Conservation (phyloP, 2,113 vertebrate species). For the Copsychus sechellarum region DNA sequence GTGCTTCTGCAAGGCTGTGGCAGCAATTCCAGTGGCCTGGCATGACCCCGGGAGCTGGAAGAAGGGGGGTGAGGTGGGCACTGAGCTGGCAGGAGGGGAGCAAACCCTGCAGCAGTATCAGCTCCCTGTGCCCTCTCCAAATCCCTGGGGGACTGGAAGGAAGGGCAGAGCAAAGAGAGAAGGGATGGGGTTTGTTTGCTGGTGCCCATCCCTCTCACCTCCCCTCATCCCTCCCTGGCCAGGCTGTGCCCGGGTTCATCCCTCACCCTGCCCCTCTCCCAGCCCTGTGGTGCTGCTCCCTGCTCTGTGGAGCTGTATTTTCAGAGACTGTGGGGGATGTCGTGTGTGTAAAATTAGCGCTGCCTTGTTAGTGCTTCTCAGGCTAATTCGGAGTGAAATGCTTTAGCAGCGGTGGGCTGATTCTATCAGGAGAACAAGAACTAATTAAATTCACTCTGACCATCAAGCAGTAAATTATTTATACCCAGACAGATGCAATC, state of each 20-base stretch:
- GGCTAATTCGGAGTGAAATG: slow-evolving; percentile 84
- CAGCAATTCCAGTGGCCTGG: not conserved
- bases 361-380: slow-evolving; percentile 79
- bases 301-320: slow-evolving; percentile 27
- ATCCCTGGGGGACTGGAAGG: not conserved
- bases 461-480: slow-evolving; percentile 82
- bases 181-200: not conserved
- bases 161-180: not conserved
- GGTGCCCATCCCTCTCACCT: not conserved
- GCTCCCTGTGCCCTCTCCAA: not conserved
- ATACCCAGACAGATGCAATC: slow-evolving; percentile 79
- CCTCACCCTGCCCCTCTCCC: not conserved
- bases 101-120: not conserved
- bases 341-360: slow-evolving; percentile 74
- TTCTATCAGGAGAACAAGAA: slow-evolving; percentile 82
- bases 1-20: not conserved
- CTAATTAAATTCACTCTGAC: slow-evolving; percentile 81
- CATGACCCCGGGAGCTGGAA: not conserved
- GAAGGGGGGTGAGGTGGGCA: not conserved
- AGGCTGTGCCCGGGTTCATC: accelerated
- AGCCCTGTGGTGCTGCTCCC: not conserved
- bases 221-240: accelerated
- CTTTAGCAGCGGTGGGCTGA: slow-evolving; percentile 80
- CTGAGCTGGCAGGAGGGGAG: not conserved
- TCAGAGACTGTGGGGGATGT: slow-evolving; percentile 67